These are phyloP conservation scores for Pteria penguin DNA, from an alignment of 2,888 invertebrate genomes.

Conservation along the genomic window DNA sequence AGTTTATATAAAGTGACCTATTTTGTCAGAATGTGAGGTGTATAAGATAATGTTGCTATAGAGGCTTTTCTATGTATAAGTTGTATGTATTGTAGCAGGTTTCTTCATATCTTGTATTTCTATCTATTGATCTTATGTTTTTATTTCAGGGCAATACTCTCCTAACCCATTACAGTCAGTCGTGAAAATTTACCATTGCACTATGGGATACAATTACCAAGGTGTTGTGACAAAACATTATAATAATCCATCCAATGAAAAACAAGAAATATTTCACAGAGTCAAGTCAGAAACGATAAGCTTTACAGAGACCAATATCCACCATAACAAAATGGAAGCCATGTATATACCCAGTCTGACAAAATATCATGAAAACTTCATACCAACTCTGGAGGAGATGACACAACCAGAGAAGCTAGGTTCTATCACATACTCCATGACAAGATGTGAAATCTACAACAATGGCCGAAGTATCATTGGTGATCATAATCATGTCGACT, in stretches of 20 bases:
- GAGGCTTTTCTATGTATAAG: no score
- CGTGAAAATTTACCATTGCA: slow-evolving; percentile 64
- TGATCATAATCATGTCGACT: slow-evolving; percentile 93
- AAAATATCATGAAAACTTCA: slow-evolving; percentile 77
- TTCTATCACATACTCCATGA: slow-evolving; percentile 86
- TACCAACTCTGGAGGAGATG: slow-evolving; percentile 78
- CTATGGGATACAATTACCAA: slow-evolving; percentile 65
- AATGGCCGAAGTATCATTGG: slow-evolving; percentile 91
- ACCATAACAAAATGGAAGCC: slow-evolving; percentile 70
- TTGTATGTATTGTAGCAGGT: no score
- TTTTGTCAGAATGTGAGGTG: no score
- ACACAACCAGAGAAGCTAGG: slow-evolving; percentile 89
- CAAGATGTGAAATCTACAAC: slow-evolving; percentile 90
- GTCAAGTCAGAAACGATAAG: slow-evolving; percentile 71
- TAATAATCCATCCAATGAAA: slow-evolving; percentile 78
- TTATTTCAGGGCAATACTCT: slow-evolving; percentile 37
- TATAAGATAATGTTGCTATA: no score
- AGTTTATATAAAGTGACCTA: no score
- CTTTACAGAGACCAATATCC: slow-evolving; percentile 66
- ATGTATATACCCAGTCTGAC: slow-evolving; percentile 79
- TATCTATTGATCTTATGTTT: no score
- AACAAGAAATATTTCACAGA: slow-evolving; percentile 76
- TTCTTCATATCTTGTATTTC: no score
- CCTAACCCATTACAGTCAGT: slow-evolving; percentile 39
- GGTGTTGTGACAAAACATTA: slow-evolving; percentile 79